Evolutionary conservation across 2,797 vertebrate genomes (phyloP).

Genomic region (Hippocampus kuda): DNA sequence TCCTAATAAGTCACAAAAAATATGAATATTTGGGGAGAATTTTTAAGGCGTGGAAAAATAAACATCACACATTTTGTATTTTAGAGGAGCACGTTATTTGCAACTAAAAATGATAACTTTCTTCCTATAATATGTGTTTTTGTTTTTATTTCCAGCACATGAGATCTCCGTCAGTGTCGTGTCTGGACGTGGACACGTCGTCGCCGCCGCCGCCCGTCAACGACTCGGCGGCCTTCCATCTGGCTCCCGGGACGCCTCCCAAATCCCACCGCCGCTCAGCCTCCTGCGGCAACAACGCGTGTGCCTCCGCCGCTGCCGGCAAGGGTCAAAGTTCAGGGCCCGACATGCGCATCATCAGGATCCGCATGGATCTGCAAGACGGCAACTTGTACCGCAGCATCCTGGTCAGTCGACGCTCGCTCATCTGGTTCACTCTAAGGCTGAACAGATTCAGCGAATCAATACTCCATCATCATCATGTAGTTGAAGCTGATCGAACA

Average conservation of each 20-base stretch:
- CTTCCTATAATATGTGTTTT: too few species aligned
- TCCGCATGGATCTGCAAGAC: conserved; percentile 79
- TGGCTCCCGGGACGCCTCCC: conserved; percentile 57
- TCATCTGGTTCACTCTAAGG: too few species aligned
- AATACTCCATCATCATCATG: too few species aligned
- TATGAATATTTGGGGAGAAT: too few species aligned
- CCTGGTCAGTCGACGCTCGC: conserved; percentile 57
- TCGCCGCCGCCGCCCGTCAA: conserved; percentile 37
- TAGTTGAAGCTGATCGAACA: too few species aligned
- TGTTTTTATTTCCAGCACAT: conserved; percentile 62
- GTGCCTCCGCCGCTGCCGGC: conserved; percentile 38
- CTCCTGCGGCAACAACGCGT: conserved; percentile 66
- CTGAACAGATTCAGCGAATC: too few species aligned
- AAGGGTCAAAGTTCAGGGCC: conserved; percentile 53
- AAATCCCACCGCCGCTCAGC: conserved; percentile 78
- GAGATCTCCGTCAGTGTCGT: conserved; percentile 81
- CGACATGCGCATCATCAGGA: conserved; percentile 80
- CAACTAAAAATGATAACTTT: too few species aligned
- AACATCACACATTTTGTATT: too few species aligned
- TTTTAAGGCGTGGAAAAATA: too few species aligned
- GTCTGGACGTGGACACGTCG: conserved; percentile 74
- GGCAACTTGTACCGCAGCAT: conserved; percentile 88
- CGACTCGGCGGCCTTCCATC: conserved; percentile 47
- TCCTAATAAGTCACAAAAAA: too few species aligned
- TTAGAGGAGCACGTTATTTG: too few species aligned